These are phyloP conservation scores for Heliconius hermathena DNA, from an alignment of 1,140 invertebrate species.

Conservation along the genomic window DNA sequence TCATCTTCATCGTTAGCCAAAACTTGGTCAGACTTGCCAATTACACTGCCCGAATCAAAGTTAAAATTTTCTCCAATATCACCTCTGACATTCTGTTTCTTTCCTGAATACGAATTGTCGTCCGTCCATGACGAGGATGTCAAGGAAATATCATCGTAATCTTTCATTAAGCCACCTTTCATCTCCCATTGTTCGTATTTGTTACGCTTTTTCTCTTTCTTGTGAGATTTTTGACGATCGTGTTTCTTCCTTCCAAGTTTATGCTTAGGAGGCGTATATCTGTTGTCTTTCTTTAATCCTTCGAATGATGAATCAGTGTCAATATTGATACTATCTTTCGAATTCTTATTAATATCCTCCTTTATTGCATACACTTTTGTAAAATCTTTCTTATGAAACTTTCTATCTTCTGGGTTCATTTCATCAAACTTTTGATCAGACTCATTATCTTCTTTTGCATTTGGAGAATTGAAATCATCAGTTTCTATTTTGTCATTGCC, in stretches of 20 bases:
- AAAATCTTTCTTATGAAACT: conserved; percentile 10
- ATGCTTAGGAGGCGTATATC: conserved; percentile 55
- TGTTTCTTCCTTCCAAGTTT: conserved; percentile 65
- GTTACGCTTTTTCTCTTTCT: conserved; percentile 68
- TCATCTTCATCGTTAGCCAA: not conserved
- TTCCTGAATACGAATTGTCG: not conserved
- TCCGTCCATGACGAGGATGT: conserved; percentile 39
- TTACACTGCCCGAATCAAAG: not conserved
- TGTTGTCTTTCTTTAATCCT: conserved; percentile 66
- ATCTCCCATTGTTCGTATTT: conserved; percentile 73
- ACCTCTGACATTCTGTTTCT: not conserved
- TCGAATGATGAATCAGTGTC: conserved; percentile 51
- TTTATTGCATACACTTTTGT: conserved; percentile 39
- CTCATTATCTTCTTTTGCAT: not conserved
- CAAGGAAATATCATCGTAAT: conserved; percentile 62
- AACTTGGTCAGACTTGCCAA: not conserved
- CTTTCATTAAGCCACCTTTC: conserved; percentile 67
- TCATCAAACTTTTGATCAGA: conserved; percentile 10
- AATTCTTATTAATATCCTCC: conserved; percentile 17
- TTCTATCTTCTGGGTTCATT: conserved; percentile 16
- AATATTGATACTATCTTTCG: conserved; percentile 38
- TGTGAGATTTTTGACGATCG: conserved; percentile 59
- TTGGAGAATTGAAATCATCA: conserved; percentile 13
- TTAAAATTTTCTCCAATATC: not conserved
- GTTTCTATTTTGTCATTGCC: not conserved